Evolutionary conservation across 1,140 invertebrate species (phyloP).

Genomic region (Caenorhabditis brenneri): DNA sequence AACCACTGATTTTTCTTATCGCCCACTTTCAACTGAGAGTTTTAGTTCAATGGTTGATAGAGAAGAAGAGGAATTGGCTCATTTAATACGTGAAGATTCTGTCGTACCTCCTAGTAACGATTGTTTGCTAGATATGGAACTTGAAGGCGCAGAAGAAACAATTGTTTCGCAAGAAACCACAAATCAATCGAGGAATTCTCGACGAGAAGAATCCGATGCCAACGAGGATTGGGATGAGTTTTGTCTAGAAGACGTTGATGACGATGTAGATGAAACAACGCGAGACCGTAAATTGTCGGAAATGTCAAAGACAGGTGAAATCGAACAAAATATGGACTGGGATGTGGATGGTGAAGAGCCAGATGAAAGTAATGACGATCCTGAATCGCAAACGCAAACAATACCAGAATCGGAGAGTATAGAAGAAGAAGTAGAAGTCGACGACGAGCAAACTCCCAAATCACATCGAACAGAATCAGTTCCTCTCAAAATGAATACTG

Average conservation of each 20-base stretch:
- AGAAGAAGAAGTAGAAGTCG: neutral
- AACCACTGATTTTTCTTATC: neutral
- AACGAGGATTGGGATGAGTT: constrained; percentile 2
- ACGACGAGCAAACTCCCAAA: neutral
- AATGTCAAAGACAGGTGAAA: neutral
- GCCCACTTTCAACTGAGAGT: neutral
- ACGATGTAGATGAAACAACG: neutral
- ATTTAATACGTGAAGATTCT: neutral
- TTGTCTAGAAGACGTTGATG: constrained; percentile 26
- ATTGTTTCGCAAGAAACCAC: too few species aligned
- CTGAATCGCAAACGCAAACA: neutral
- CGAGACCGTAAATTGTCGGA: neutral
- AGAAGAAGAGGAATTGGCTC: neutral
- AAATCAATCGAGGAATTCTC: neutral
- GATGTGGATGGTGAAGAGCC: neutral
- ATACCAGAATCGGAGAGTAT: neutral
- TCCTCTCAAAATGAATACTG: constrained; percentile 8
- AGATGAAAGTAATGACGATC: neutral
- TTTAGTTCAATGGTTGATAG: neutral
- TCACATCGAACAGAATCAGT: neutral
- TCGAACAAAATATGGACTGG: neutral
- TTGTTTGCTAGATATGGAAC: neutral
- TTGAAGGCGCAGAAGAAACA: neutral
- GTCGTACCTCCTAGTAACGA: neutral
- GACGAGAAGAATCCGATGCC: neutral